Evolutionary conservation across 1,140 invertebrate species (phyloP), one percentile per base, ranked within the genome.

Genomic region (Drosophila tsacasi): DNA sequence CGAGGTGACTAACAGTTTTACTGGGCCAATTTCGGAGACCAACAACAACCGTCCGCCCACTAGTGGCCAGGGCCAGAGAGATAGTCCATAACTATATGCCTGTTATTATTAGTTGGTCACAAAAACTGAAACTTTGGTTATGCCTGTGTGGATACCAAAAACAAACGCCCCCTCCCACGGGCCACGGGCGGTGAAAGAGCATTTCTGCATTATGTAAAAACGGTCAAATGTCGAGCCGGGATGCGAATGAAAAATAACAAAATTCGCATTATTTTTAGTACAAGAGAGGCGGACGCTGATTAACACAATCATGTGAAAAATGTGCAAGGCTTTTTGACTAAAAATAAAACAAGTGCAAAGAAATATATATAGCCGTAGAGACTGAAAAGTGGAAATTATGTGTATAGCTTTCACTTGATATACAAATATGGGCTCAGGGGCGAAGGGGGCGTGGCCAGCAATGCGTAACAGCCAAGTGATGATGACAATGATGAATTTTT

Each of bases 241-340:
- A 47, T 27, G 23, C 64, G 37, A 44, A 54, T 30, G 25, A 46
- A 71, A 58, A 49, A 57, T 27, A 60, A 7, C 74, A 35, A 75
- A 86, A 81, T 81, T 86, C 65, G 79, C 79, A 62, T 49, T 67
- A 74, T 78, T 74, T 71, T 75, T 57, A 49, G 49, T 60, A 37
- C 19, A 67, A 66, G 61, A 75, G 74, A 73, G 49, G 49, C 46
- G 63, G 64, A 63, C 72, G 73, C 71, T 80, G 72, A 87, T 87
- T 87, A 83, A 77, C 83, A 87, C 83, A 83, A 87, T 87, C 67
- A 83, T 87, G 83, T 83, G 80, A 87, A 87, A 83, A 87, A 83
- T 80, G 80, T 79, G 72, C 83, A 74, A 63, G 55, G 63, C 66
- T 83, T 62, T 77, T 86, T 62, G 65, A 55, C 79, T 61, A 86